Base-by-base conservation (phyloP, 2,113 vertebrate genomes). In the Hirundichthys speculiger region DNA sequence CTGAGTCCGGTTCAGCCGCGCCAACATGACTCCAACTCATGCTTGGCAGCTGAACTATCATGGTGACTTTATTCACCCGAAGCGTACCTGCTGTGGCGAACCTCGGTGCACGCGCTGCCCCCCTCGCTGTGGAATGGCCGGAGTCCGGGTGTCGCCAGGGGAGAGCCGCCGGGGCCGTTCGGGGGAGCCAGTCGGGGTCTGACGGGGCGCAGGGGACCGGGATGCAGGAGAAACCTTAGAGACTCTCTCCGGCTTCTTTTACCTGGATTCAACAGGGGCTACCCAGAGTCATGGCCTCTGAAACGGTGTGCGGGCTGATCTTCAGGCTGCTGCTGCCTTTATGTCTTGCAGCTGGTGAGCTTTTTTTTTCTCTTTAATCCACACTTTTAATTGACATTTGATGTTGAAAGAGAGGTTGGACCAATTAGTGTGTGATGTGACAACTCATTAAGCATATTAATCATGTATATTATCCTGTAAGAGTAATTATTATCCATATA, bases 261-360 rank as follows among this genome's bases (percentile, higher is more conserved):
- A 82, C 69, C 69, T 72, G 88, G 75, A 69, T 70, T 65, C 48
- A 61, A 57, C 66, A 38, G 48, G 59, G 66, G 11, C 61, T 48
- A 40, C 48, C 67, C 60, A 45, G 79, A 90, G 86, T 82, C 72
- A 98, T 98, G 96, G 96, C 96, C 88, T 98, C 94, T 51, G 94
- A 98, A 85, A 94, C 96, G 87, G 94, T 96, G 89, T 98, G 97
- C 84, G 97, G 97, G 58, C 91, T 99, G 77, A 86, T 96, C 91
- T 98, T 98, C 92, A 94, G 97, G 83, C 86, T 99, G 45, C 93
- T 99, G 73, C 93, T 99, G 77, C 97, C 97, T 25, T 43, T 96
- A 54, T 99, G 96, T 89, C 90, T 98, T 66, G 91, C 94, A 83
- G 94, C 95, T 79, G 96, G 97, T 99, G 90, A 93, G 95, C n/a